A percentile compares a stretch with the other conserved stretches of the same genome.
Conservation (phyloP, 2,797 vertebrate genomes). For the Scyliorhinus canicula region DNA sequence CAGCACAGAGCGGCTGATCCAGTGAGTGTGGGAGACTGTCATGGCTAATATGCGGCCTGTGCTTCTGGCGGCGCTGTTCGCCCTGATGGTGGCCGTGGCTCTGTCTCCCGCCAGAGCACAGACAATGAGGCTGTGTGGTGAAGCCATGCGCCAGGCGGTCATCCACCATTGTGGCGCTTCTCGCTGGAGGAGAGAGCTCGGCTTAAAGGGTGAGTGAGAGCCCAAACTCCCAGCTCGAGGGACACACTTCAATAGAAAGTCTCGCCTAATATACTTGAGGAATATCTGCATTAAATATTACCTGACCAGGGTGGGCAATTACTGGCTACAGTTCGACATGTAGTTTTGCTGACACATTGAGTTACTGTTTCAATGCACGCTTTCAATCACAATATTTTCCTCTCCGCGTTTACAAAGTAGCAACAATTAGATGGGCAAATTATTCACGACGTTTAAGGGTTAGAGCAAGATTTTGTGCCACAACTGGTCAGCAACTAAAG, state of each 20-base stretch:
- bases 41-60: conserved; percentile 56
- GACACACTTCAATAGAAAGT: not conserved
- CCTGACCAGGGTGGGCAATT: not conserved
- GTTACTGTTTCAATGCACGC: not conserved
- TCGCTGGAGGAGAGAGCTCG: conserved; percentile 55
- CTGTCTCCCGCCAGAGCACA: conserved; percentile 39
- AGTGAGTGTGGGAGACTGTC: conserved; percentile 39
- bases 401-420: not conserved
- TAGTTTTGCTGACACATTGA: not conserved
- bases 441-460: not conserved
- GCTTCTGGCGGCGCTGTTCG: conserved; percentile 48
- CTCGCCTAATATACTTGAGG: not conserved
- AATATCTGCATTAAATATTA: not conserved
- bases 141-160: conserved; percentile 57
- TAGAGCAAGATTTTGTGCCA: not conserved
- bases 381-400: not conserved
- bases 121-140: conserved; percentile 57
- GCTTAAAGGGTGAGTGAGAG: not conserved
- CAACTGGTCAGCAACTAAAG: not conserved
- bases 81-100: conserved; percentile 44
- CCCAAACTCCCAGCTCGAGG: not conserved
- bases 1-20: conserved; percentile 39
- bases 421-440: not conserved
- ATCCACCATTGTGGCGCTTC: conserved; percentile 65
- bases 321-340: not conserved